These are phyloP conservation scores for Butastur rufipennis DNA, from an alignment of 2,113 vertebrate species.

Conservation along the genomic window DNA sequence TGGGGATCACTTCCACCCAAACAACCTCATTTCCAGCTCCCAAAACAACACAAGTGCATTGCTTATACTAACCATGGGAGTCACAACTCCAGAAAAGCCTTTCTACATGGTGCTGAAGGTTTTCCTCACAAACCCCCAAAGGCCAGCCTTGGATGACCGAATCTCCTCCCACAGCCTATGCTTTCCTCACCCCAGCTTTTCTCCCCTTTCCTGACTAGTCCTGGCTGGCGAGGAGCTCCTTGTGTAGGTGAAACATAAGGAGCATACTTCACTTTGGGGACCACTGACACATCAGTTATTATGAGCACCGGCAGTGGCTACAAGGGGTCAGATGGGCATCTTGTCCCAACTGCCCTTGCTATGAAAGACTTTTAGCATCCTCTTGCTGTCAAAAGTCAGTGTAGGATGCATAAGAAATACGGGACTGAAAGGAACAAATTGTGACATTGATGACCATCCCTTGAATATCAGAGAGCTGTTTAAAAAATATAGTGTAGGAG, in stretches of 20 bases:
- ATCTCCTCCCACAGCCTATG: background rate
- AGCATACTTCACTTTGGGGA: background rate
- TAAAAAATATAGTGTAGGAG: background rate
- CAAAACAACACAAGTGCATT: background rate
- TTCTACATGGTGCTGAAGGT: fast-evolving
- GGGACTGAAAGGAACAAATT: background rate
- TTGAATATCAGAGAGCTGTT: background rate
- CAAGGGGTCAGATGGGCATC: background rate
- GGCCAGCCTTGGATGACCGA: background rate
- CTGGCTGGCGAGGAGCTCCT: background rate
- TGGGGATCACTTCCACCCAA: background rate
- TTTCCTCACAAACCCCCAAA: background rate
- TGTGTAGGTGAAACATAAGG: background rate
- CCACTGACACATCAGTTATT: background rate
- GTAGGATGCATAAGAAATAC: background rate
- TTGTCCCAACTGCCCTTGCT: background rate
- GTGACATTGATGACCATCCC: background rate
- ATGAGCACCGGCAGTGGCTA: background rate
- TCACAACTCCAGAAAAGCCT: background rate
- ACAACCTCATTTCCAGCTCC: background rate
- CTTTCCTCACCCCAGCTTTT: background rate
- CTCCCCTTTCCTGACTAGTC: background rate
- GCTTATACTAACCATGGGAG: background rate
- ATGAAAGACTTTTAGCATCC: background rate
- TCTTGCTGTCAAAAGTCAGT: background rate